Percentiles rank a stretch among this genome's conserved stretches.
These are phyloP conservation scores for Rhipidura dahli DNA, from an alignment of 2,113 vertebrate species.

Conservation along the genomic window DNA sequence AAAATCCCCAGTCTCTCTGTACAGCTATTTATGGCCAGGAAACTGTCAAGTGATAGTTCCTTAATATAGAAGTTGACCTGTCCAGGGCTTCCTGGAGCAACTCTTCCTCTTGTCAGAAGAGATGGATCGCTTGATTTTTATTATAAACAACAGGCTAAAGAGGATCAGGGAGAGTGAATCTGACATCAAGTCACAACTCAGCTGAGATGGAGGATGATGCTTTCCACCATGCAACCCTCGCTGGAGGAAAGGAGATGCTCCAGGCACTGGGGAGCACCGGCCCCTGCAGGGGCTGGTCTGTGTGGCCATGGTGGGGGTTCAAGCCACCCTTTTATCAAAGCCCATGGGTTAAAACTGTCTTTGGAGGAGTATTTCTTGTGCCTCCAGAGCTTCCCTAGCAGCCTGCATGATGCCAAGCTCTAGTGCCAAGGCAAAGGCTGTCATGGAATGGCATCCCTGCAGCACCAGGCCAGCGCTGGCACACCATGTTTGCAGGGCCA, in stretches of 20 bases:
- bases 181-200: not conserved
- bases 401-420: not conserved
- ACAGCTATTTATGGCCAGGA: conserved; percentile 54
- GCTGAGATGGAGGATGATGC: not conserved
- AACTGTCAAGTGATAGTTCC: conserved; percentile 60
- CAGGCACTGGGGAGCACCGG: not conserved
- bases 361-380: not conserved
- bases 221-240: not conserved
- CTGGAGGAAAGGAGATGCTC: not conserved
- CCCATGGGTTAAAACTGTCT: not conserved
- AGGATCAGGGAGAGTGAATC: conserved; percentile 32
- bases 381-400: not conserved
- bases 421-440: not conserved
- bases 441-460: not conserved
- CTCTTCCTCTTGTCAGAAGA: conserved; percentile 59
- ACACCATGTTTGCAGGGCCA: not conserved
- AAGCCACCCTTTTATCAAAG: not conserved
- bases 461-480: rapidly evolving
- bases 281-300: not conserved
- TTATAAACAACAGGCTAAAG: conserved; percentile 48
- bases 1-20: conserved; percentile 10
- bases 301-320: rapidly evolving
- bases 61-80: conserved; percentile 62
- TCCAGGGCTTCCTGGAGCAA: conserved; percentile 55
- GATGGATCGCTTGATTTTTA: conserved; percentile 4